Base-by-base conservation (phyloP, 2,797 vertebrate species). In the Coregonus suidteri region DNA sequence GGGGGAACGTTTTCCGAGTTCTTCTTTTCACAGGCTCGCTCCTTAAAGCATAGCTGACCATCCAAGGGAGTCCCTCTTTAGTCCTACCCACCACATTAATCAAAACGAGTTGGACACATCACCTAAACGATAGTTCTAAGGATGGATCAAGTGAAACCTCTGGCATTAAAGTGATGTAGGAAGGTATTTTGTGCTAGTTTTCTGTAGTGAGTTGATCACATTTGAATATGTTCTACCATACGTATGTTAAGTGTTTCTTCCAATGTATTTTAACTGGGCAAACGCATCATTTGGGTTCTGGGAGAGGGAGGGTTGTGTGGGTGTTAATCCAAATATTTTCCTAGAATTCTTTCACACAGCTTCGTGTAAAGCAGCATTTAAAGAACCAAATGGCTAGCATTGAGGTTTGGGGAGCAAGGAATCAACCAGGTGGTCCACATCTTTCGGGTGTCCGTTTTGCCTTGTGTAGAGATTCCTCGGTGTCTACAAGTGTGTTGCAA, bases 271-370 rank as follows among this genome's bases (percentile, higher is more conserved):
- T 81, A 79, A 47, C 65, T 72, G 71, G 84, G 78, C 2, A 74
- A 85, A 62, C 9, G 79, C 4, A 35, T 47, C n/a, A 74, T 79
- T 65, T 73, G 72, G 78, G 86, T 79, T 76, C 15, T 53, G 71
- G 47, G 84, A 37, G 4, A 35, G 88, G 81, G 84, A 34, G 89
- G 91, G 86, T 5, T 90, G 82, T 84, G 87, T 85, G 78, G 88
- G 54, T 75, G 84, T 93, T 95, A 95, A 95, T 90, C 84, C 84
- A 75, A 85, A 92, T 95, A 82, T 95, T 84, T 94, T 91, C 91
- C 93, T 91, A 95, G 94, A 93, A 86, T 94, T 93, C 56, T 59
- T 59, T 59, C 56, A 20, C 85, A 90, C 95, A 95, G 95, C 93
- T 93, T 91, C 75, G 73, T 76, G 85, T 88, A 92, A 72, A 82